These are phyloP conservation scores for Polyploca ridens DNA, from an alignment of 2,888 invertebrate species.

Conservation along the genomic window DNA sequence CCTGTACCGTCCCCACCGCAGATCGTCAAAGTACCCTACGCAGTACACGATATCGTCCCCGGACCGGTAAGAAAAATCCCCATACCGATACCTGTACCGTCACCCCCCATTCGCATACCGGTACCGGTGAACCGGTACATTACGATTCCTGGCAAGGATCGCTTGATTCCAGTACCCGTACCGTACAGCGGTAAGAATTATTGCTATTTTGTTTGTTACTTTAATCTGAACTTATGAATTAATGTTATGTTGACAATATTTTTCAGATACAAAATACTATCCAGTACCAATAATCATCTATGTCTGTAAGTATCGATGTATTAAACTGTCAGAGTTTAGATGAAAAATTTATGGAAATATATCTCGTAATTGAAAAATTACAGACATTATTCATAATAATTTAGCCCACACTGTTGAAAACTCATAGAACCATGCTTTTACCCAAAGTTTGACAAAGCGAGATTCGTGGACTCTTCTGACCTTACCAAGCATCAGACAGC, in stretches of 20 bases:
- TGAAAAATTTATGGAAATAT: background rate
- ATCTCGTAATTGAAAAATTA: no score
- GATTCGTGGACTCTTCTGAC: background rate
- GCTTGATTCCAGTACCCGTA: constrained; percentile 58
- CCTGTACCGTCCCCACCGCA: constrained; percentile 55
- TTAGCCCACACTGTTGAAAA: background rate
- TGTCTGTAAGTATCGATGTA: constrained; percentile 54
- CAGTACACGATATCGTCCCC: constrained; percentile 44
- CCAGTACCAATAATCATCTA: constrained; percentile 64
- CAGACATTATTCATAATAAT: background rate
- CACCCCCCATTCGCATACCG: constrained; percentile 54
- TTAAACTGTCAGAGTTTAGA: background rate
- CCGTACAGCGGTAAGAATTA: constrained; percentile 48
- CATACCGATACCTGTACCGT: constrained; percentile 53
- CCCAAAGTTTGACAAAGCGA: background rate
- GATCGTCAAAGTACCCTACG: constrained; percentile 40
- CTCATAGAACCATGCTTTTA: background rate
- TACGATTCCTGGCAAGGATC: constrained; percentile 54
- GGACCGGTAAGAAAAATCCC: constrained; percentile 43
- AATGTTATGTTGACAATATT: background rate
- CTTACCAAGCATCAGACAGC: no score
- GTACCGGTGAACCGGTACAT: constrained; percentile 58
- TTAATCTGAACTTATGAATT: background rate
- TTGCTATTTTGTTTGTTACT: background rate
- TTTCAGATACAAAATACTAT: constrained; percentile 56